Percentiles rank a stretch among this genome's conserved stretches.
These are phyloP conservation scores for Cervus canadensis DNA, from an alignment of 2,113 vertebrate species.

Conservation along the genomic window DNA sequence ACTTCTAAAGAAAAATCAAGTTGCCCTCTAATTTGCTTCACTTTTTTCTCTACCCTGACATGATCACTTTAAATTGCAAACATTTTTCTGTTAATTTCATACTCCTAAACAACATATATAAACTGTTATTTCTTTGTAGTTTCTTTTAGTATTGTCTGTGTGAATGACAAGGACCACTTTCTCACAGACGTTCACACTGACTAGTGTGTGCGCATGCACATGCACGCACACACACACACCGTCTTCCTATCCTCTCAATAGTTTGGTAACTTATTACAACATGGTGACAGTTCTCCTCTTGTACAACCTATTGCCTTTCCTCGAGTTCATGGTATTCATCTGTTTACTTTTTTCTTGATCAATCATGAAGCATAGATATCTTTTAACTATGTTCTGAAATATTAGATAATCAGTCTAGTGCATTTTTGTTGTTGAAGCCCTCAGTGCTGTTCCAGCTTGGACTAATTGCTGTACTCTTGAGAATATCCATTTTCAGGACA, in stretches of 20 bases:
- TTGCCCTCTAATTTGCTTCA: background rate
- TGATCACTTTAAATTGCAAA: background rate
- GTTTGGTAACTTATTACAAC: background rate
- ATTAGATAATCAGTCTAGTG: background rate
- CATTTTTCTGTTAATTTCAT: background rate
- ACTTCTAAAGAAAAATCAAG: background rate
- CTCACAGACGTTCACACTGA: background rate
- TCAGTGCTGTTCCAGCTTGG: background rate
- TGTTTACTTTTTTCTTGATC: background rate
- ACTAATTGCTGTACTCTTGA: background rate
- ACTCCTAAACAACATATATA: background rate
- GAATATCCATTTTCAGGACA: background rate
- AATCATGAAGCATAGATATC: background rate
- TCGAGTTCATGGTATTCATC: background rate
- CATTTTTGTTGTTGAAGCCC: background rate
- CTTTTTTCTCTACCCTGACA: background rate
- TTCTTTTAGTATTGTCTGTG: background rate
- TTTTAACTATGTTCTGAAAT: background rate
- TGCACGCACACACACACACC: background rate
- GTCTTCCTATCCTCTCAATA: background rate
- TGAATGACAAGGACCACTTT: background rate
- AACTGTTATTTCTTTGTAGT: background rate
- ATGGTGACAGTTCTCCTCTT: background rate
- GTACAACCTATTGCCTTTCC: background rate
- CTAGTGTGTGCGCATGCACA: background rate